Evolutionary conservation across 1,140 invertebrate genomes (phyloP).

Genomic region (Magallana ariakensis): DNA sequence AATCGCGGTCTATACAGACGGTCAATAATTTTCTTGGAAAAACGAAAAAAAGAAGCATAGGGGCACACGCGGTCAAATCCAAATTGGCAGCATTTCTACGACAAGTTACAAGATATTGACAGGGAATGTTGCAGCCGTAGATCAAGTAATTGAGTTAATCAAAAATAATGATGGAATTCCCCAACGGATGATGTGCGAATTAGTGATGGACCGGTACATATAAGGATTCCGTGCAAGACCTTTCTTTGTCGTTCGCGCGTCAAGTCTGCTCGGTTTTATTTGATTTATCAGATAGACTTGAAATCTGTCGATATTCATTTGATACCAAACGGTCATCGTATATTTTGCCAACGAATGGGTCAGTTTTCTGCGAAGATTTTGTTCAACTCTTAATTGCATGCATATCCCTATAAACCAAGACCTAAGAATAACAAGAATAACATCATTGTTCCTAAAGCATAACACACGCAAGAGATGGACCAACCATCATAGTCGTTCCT

Average conservation of each 20-base stretch:
- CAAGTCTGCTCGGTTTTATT: conserved; percentile 12
- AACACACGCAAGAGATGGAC: no score
- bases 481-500: no score
- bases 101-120: conserved; percentile 38
- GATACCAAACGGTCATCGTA: conserved; percentile 1
- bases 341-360: conserved; percentile 13
- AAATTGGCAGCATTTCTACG: conserved; percentile 26
- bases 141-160: conserved; percentile 37
- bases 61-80: conserved; percentile 2
- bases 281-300: conserved; percentile 38
- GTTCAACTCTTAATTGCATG: not conserved
- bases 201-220: conserved; percentile 22
- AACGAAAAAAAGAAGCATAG: not conserved
- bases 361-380: not conserved
- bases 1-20: not conserved
- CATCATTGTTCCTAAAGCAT: no score
- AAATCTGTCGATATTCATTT: conserved; percentile 37
- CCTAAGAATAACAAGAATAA: no score
- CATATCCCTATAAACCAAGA: no score
- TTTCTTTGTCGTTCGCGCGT: conserved; percentile 26
- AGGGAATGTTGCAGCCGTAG: conserved; percentile 19
- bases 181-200: conserved; percentile 37
- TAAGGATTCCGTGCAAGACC: conserved; percentile 29
- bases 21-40: not conserved
- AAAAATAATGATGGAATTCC: conserved; percentile 38